These are phyloP conservation scores for Notarius quadriscutis DNA, from an alignment of 2,113 vertebrate genomes.

Conservation along the genomic window DNA sequence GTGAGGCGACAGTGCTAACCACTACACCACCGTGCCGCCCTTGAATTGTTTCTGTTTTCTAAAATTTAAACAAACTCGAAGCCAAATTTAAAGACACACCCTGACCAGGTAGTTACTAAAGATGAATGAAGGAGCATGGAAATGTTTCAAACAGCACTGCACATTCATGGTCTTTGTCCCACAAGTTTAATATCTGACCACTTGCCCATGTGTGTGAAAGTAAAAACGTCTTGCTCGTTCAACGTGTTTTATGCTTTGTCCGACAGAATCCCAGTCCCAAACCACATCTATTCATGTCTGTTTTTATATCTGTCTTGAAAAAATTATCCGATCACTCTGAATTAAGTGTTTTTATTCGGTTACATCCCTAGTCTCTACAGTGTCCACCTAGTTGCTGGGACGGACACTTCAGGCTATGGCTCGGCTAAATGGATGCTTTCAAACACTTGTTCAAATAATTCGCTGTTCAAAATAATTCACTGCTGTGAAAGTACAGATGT, in stretches of 20 bases:
- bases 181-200: background rate
- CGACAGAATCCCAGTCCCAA: too few relatives aligned
- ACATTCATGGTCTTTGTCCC: background rate
- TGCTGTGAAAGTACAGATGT: background rate
- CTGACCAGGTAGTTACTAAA: background rate
- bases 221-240: too few relatives aligned
- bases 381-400: background rate
- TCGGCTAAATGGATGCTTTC: too few relatives aligned
- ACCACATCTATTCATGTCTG: background rate
- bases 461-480: background rate
- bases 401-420: background rate
- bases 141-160: background rate
- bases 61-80: background rate
- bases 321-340: background rate
- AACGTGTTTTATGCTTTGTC: too few relatives aligned
- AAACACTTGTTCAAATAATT: too few relatives aligned
- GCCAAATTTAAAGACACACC: background rate
- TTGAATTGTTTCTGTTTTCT: background rate
- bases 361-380: background rate
- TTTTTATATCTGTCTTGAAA: background rate
- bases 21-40: too few relatives aligned
- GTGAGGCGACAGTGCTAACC: too few relatives aligned
- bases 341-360: background rate
- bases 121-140: background rate
- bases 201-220: too few relatives aligned